These are phyloP conservation scores for Sylvilagus bachmani DNA, from an alignment of 2,113 vertebrate genomes.

Conservation along the genomic window DNA sequence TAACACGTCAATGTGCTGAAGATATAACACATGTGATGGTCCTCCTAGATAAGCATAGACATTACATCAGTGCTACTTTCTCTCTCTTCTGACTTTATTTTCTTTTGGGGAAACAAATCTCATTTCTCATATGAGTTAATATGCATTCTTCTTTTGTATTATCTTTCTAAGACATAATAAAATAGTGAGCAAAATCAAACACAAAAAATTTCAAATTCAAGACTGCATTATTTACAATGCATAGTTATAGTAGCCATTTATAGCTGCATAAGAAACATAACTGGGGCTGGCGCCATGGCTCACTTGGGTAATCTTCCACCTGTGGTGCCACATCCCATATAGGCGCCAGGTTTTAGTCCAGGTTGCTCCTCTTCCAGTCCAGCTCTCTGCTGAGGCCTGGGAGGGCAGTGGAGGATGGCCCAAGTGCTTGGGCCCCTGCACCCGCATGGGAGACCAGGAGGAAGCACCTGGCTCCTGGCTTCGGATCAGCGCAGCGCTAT, in stretches of 20 bases:
- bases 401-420: too few species aligned
- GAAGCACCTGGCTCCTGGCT: too few species aligned
- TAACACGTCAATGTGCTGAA: background rate
- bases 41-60: background rate
- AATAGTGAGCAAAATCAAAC: background rate
- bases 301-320: too few species aligned
- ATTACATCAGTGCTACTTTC: fast-evolving
- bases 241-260: background rate
- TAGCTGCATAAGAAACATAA: background rate
- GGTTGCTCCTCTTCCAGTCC: too few species aligned
- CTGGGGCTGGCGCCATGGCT: too few species aligned
- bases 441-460: too few species aligned
- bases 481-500: too few species aligned
- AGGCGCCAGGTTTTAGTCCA: too few species aligned
- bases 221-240: background rate
- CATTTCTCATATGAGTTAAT: background rate
- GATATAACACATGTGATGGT: background rate
- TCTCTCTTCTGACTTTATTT: background rate
- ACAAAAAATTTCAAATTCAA: background rate
- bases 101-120: background rate
- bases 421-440: too few species aligned
- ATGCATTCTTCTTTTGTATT: background rate
- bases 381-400: too few species aligned
- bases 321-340: too few species aligned
- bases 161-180: background rate